Percentiles rank a stretch among this genome's conserved stretches.
These are phyloP conservation scores for Ancistrus triradiatus DNA, from an alignment of 2,113 vertebrate genomes.

Conservation along the genomic window DNA sequence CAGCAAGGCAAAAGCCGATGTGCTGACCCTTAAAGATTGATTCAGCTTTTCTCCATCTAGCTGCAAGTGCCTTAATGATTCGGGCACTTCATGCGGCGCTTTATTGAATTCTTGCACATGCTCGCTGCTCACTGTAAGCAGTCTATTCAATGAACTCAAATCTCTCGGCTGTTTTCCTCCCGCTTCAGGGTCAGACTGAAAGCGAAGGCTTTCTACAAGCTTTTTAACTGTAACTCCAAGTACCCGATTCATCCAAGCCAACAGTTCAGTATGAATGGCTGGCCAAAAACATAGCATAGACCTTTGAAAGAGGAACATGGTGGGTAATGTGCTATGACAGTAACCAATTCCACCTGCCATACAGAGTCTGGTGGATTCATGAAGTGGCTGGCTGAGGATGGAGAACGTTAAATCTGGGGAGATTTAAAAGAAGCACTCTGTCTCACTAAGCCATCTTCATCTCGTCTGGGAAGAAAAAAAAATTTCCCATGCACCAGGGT, in stretches of 20 bases:
- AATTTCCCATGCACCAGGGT: slow-evolving; percentile 46
- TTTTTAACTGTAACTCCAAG: slow-evolving; percentile 28
- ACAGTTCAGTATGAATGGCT: slow-evolving; percentile 47
- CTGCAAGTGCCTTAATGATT: slow-evolving; percentile 37
- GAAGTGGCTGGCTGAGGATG: slow-evolving; percentile 24
- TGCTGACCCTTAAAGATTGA: slow-evolving; percentile 15
- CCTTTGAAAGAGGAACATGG: slow-evolving; percentile 40
- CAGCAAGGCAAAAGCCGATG: slow-evolving; percentile 19
- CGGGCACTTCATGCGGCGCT: slow-evolving; percentile 19
- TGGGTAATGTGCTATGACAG: slow-evolving; percentile 41
- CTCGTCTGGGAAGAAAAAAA: not conserved
- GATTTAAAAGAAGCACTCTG: slow-evolving; percentile 6
- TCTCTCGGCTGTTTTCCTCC: slow-evolving; percentile 55
- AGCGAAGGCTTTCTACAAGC: slow-evolving; percentile 24
- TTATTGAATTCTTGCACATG: slow-evolving; percentile 42
- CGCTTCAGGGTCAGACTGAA: slow-evolving; percentile 49
- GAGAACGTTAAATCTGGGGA: slow-evolving; percentile 24
- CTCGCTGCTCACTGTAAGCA: slow-evolving; percentile 49
- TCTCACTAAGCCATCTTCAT: not conserved
- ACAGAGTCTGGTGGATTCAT: slow-evolving; percentile 40
- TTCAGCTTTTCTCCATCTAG: slow-evolving; percentile 23
- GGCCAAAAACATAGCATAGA: slow-evolving; percentile 45
- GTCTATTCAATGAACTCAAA: slow-evolving; percentile 60
- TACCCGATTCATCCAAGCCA: not conserved
- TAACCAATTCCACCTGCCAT: slow-evolving; percentile 48